Evolutionary conservation across 2,888 invertebrate genomes (phyloP).

Genomic region (Pinctada fucata): DNA sequence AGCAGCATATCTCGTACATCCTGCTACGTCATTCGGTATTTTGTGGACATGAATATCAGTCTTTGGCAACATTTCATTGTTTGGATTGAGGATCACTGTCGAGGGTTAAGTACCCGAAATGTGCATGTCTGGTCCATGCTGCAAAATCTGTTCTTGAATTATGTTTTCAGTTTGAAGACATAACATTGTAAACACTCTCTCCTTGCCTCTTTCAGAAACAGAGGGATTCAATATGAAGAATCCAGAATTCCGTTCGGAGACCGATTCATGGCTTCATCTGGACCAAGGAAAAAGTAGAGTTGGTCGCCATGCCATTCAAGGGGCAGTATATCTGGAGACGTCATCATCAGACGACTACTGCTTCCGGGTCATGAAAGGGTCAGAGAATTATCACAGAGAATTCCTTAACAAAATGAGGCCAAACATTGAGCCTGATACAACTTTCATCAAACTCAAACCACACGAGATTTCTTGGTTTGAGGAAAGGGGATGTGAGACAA

Average conservation of each 20-base stretch:
- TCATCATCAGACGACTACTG: conserved; percentile 55
- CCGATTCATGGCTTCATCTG: conserved; percentile 53
- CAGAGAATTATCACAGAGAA: conserved; percentile 50
- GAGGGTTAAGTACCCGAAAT: no score
- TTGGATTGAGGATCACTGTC: no score
- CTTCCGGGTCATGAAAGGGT: conserved; percentile 54
- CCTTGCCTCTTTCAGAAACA: conserved; percentile 34
- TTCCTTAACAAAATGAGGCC: conserved; percentile 38
- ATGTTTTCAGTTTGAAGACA: no score
- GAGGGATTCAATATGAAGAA: conserved; percentile 42
- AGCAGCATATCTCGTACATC: no score
- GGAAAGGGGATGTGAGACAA: conserved; percentile 47
- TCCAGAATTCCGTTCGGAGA: conserved; percentile 19
- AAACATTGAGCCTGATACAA: no score
- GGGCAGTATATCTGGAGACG: conserved; percentile 61
- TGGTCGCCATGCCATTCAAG: conserved; percentile 65
- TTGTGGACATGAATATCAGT: no score
- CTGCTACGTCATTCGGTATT: no score
- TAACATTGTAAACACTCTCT: no score
- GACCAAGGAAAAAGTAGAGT: conserved; percentile 54
- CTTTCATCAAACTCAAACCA: conserved; percentile 19
- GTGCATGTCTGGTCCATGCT: no score
- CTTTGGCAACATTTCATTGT: no score
- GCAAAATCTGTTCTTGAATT: no score
- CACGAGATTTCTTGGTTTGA: conserved; percentile 44